These are phyloP conservation scores for Candoia aspera DNA, from an alignment of 2,113 vertebrate species.

Conservation along the genomic window DNA sequence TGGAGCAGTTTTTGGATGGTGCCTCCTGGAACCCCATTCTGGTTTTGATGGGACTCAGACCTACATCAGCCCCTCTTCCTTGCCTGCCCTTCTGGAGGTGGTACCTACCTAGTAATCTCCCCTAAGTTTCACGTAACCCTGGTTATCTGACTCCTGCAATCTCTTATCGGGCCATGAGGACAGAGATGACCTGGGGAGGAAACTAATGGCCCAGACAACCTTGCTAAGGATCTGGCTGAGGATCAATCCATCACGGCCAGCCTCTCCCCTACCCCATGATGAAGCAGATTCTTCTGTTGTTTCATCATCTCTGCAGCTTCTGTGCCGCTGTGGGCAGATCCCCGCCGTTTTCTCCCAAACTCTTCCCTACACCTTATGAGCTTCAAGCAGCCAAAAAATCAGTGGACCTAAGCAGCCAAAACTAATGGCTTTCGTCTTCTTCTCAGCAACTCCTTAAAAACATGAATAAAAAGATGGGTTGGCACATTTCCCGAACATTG, in stretches of 20 bases:
- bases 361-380: neutral
- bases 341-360: neutral
- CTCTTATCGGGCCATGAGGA: neutral
- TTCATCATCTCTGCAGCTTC: neutral
- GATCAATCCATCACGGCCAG: neutral
- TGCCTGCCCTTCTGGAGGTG: neutral
- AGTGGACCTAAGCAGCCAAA: neutral
- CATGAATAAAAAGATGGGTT: neutral
- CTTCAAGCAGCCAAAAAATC: neutral
- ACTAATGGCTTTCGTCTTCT: neutral
- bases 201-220: neutral
- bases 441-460: neutral
- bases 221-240: neutral
- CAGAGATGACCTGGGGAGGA: neutral
- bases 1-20: rapidly evolving
- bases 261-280: neutral
- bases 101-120: neutral
- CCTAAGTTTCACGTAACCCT: neutral
- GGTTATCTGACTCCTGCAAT: neutral
- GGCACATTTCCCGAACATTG: neutral
- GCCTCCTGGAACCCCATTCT: neutral
- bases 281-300: neutral
- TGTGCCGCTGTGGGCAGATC: neutral
- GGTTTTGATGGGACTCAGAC: rapidly evolving
- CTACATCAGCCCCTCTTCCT: no score